A percentile compares a stretch with the other conserved stretches of the same genome.
Evolutionary conservation across 2,113 vertebrate genomes (phyloP).

Genomic region (Xiphophorus maculatus): DNA sequence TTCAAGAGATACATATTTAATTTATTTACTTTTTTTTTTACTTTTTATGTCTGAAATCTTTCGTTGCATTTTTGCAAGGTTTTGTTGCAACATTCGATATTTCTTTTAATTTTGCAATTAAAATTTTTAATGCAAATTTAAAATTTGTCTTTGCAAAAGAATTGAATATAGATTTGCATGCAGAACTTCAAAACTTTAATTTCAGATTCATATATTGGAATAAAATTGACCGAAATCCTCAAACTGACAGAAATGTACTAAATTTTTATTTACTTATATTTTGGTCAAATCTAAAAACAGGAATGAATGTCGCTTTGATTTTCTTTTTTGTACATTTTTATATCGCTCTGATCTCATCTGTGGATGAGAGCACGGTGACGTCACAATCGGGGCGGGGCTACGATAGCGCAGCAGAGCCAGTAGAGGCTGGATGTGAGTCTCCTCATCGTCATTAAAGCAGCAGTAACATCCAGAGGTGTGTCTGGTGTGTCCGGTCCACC

Average conservation of each 20-base stretch:
- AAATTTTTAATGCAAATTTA: neutral
- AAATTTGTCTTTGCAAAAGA: neutral
- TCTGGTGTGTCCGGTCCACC: slow-evolving; percentile 31
- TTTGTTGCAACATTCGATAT: neutral
- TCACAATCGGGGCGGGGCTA: slow-evolving; percentile 35
- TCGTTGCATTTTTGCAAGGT: too few relatives aligned
- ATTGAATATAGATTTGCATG: neutral
- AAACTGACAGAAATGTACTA: too few relatives aligned
- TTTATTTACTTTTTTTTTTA: too few relatives aligned
- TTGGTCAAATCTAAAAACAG: neutral
- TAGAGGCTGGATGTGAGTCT: slow-evolving; percentile 23
- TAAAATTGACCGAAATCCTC: neutral
- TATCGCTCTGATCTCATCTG: neutral
- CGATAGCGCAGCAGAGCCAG: neutral
- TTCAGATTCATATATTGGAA: neutral
- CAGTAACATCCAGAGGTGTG: slow-evolving; percentile 39
- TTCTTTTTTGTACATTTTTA: too few relatives aligned
- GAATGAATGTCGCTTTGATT: neutral
- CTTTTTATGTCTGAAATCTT: too few relatives aligned
- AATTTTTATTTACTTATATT: too few relatives aligned
- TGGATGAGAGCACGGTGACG: neutral
- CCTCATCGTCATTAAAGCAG: slow-evolving; percentile 13
- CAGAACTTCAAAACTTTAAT: neutral
- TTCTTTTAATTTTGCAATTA: neutral
- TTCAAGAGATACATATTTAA: too few relatives aligned